Evolutionary conservation across 2,113 vertebrate genomes (phyloP), one percentile per base, ranked within the genome.

Genomic region (Vireo altiloquus): DNA sequence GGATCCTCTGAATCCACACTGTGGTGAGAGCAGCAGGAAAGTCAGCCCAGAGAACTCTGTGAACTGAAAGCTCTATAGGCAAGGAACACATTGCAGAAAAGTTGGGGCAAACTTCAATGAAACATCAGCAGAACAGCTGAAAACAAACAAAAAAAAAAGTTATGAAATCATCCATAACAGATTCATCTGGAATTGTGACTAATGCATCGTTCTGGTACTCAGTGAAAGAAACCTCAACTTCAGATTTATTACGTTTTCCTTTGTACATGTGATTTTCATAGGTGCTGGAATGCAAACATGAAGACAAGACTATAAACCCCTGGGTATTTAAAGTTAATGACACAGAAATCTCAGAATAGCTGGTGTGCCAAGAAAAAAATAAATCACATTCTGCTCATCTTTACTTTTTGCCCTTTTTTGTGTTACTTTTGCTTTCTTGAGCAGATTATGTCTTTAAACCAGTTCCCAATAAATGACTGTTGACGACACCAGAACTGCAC

Each of bases 261-360:
- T 92, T 27, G n/a, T 23, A 57, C 69, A 46, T 60, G 49, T 92
- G 77, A 40, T 89, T 95, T 94, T 92, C 79, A n/a, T 80, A 90
- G 88, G 66, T 89, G 42, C 80, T 92, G 68, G 79, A 94, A 92
- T 70, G 59, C 74, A 90, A 90, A 66, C 59, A 75, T 3, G 5
- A 92, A 82, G 74, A 25, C 46, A 77, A 74, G n/a, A 46, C 35
- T 46, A 20, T 65, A 77, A 86, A 54, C 37, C 23, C 27, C 50
- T 66, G 63, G 54, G 6, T 80, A 59, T 72, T 60, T 77, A 22
- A 89, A 70, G 47, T 57, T 44, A 82, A 69, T 76, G 57, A 46
- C 56, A 65, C 0, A 3, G 53, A 82, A 89, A 76, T 44, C 22
- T 75, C 47, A 88, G 12, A n/a, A 44, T 23, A 60, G 63, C n/a